Evolutionary conservation across 2,797 vertebrate species (phyloP).

Genomic region (Rhyacichthys aspro): DNA sequence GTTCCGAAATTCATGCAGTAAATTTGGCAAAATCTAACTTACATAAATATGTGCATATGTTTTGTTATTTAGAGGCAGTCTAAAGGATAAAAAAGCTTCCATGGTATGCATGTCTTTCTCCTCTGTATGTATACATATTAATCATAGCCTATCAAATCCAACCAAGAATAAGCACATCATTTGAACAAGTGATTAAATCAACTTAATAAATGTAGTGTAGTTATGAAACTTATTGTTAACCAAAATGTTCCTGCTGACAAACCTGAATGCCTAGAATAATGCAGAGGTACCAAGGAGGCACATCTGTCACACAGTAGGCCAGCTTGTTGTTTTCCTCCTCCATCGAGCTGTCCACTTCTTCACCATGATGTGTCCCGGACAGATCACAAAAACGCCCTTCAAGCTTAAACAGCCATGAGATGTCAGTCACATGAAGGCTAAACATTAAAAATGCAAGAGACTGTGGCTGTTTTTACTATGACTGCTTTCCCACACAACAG

Average conservation of each 20-base stretch:
- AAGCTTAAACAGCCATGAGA: conserved; percentile 62
- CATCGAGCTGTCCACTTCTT: conserved; percentile 27
- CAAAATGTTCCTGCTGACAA: conserved; percentile 12
- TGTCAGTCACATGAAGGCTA: conserved; percentile 12
- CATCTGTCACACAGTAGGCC: conserved; percentile 87
- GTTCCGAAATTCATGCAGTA: too few species aligned
- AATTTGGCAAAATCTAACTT: too few species aligned
- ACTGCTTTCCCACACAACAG: background rate
- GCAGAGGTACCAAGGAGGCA: conserved; percentile 94
- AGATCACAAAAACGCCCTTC: conserved; percentile 75
- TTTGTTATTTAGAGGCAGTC: too few species aligned
- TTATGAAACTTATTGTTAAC: background rate
- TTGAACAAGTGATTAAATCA: too few species aligned
- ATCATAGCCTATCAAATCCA: too few species aligned
- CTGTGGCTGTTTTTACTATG: background rate
- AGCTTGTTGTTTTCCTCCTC: conserved; percentile 68
- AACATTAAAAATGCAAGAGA: background rate
- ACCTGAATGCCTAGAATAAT: conserved; percentile 95
- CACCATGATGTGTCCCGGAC: conserved; percentile 27
- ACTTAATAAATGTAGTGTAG: too few species aligned
- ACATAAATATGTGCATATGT: background rate
- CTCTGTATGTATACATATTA: too few species aligned
- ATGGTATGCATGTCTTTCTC: too few species aligned
- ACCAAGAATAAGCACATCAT: too few species aligned
- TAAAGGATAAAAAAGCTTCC: too few species aligned